Percentiles rank a stretch among this genome's conserved stretches.
Evolutionary conservation across 2,113 vertebrate species (phyloP).

Genomic region (Chlorocebus sabaeus): DNA sequence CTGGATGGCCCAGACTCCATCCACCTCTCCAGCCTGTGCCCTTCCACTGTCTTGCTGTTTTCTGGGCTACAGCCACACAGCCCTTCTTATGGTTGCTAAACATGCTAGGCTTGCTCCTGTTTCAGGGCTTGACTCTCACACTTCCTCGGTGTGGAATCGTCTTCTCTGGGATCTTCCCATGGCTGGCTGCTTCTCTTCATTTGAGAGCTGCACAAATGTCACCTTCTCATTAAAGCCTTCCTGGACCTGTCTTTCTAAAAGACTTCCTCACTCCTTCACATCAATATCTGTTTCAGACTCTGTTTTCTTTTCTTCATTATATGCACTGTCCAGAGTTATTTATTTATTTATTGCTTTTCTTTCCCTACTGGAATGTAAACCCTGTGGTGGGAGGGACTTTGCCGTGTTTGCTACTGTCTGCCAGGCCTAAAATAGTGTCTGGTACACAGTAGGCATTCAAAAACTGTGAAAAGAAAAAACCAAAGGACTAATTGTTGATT

Average conservation of each 20-base stretch:
- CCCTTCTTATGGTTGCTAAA: background rate
- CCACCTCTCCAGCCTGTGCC: background rate
- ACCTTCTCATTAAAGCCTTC: background rate
- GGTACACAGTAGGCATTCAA: background rate
- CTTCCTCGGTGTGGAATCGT: background rate
- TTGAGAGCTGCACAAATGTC: background rate
- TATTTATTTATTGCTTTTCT: background rate
- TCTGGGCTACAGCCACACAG: background rate
- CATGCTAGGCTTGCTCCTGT: background rate
- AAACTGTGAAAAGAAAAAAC: background rate
- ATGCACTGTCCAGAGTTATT: background rate
- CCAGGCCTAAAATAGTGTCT: background rate
- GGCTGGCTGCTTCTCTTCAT: background rate
- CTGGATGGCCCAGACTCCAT: background rate
- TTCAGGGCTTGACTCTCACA: background rate
- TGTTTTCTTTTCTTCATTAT: background rate
- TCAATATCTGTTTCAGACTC: background rate
- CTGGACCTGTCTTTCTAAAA: background rate
- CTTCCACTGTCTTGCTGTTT: background rate
- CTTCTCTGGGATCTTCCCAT: background rate
- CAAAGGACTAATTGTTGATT: background rate
- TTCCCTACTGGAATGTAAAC: background rate
- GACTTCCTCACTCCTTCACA: background rate
- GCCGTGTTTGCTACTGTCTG: background rate
- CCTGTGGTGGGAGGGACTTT: background rate